Base-by-base conservation (phyloP, 2,797 vertebrate species). In the Gymnoscopelus braueri region DNA sequence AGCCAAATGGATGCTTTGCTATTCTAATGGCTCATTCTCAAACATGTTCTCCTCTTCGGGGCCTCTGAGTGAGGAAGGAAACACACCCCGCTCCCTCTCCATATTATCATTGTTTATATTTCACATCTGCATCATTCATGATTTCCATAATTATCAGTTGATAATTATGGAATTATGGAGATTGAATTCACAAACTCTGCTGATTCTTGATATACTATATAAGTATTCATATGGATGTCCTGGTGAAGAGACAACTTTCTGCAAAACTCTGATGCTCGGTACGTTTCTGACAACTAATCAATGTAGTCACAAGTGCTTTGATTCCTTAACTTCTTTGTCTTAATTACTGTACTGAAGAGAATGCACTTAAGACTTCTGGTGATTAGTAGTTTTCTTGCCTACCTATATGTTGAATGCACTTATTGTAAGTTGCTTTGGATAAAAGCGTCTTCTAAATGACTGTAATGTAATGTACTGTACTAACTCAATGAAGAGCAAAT, bases 1-100 rank as follows among this genome's bases (percentile, higher is more conserved):
- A 89, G 75, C 63, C 77, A 81, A 84, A 71, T 74, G 71, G 63
- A 72, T 76, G 68, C 72, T 84, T 84, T 80, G 68, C 75, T 84
- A 77, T 84, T 89, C 74, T 68, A 79, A 85, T 80, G 61, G 74
- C 71, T 74, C 59, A 72, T 73, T 75, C 81, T 87, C 78, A 89
- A 85, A 85, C 64, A 67, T 81, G 62, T 84, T 86, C 62, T 71
- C 86, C 71, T 62, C 19, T 47, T 26, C 44, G 11, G 29, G 24
- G 61, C 78, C 62, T 49, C 8, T 62, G 61, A 47, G 23, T 10
- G 64, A 47, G 39, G 58, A 76, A 75, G 66, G 58, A 69, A 56
- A 81, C 77, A 54, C 50, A 60, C 32, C 32, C 32, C 1, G 32
- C 72, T 76, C 75, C 35, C 71, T 81, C 61, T 77, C 77, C 81